Base-by-base conservation (phyloP, 2,888 invertebrate genomes). In the Troides helena region DNA sequence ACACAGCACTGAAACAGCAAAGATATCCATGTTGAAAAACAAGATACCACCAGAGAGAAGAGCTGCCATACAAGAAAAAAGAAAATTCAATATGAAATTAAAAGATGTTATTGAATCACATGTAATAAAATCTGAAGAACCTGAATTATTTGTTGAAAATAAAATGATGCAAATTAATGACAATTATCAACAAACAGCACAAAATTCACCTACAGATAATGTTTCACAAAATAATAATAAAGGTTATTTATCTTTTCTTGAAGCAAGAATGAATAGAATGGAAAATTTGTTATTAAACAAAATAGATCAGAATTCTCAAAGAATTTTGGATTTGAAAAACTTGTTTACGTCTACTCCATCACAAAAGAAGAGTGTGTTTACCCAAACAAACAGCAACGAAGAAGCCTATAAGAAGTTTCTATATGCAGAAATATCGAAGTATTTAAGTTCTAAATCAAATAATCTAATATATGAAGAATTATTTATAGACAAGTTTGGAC, bases 61-160 rank as follows among this genome's bases (percentile, higher is more conserved):
- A 56, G 90, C 90, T 61, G 86, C 82, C 53, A 92, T 92, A 69
- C 80, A 85, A 74, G 80, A 87, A 76, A 92, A 92, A 74, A 82
- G 92, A 71, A 84, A 86, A 71, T 91, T 89, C 73, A 92, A 92
- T 75, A 90, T 88, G 84, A 90, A 86, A 74, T 73, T 92, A 61
- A 82, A 84, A 76, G 89, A 91, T 74, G 84, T 90, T 8, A 80
- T 91, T 72, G 85, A 86, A 77, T 82, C 85, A 50, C 86, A 86
- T 74, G 66, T 69, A 58, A 76, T 72, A 14, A 73, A 72, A 62
- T 71, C 75, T 65, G 58, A 61, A 50, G 65, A 73, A 57, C 72
- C 70, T 66, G 76, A 71, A 66, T 39, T 68, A n/a, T 57, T 66
- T 62, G 65, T 69, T 36, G 65, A 53, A 57, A 64, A 70, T 71